Evolutionary conservation across 1,140 invertebrate species (phyloP).

Genomic region (Triops longicaudatus): DNA sequence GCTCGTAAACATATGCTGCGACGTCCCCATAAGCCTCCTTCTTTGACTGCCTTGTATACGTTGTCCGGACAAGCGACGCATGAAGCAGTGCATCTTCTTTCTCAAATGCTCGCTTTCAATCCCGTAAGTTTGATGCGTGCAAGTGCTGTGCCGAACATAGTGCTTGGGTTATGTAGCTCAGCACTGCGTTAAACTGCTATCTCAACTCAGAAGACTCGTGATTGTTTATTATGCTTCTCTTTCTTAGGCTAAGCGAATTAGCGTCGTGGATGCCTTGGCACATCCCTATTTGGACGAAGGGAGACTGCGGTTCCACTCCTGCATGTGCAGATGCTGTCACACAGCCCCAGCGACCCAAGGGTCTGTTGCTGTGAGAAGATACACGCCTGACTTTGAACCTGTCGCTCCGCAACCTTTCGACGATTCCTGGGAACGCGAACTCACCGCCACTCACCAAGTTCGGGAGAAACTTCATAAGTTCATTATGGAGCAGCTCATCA

Average conservation of each 20-base stretch:
- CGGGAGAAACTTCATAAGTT: slow-evolving; percentile 99
- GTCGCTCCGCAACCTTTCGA: slow-evolving; percentile 78
- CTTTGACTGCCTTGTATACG: slow-evolving; percentile 81
- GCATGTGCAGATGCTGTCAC: slow-evolving; percentile 96
- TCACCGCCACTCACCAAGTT: slow-evolving; percentile 83
- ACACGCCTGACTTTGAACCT: slow-evolving; percentile 87
- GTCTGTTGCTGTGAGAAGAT: slow-evolving; percentile 63
- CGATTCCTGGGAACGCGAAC: slow-evolving; percentile 88
- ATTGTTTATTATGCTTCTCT: slow-evolving; percentile 27
- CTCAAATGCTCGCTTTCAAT: slow-evolving; percentile 96
- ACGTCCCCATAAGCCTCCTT: slow-evolving; percentile 75
- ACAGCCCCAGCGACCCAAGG: slow-evolving; percentile 52
- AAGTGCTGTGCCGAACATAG: not conserved
- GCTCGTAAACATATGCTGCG: slow-evolving; percentile 87
- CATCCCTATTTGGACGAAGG: slow-evolving; percentile 98
- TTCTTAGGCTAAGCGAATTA: slow-evolving; percentile 81
- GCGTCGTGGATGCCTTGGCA: slow-evolving; percentile 73
- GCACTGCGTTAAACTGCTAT: not conserved
- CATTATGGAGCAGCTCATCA: slow-evolving; percentile 86
- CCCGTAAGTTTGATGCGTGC: slow-evolving; percentile 57
- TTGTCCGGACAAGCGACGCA: slow-evolving; percentile 86
- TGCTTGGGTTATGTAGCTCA: not conserved
- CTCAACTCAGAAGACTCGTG: not conserved
- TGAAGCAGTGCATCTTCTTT: slow-evolving; percentile 95
- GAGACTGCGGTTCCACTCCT: slow-evolving; percentile 94